A percentile compares a stretch with the other conserved stretches of the same genome.
Evolutionary conservation across 2,888 invertebrate genomes (phyloP).

Genomic region (Lycaena phlaeas): DNA sequence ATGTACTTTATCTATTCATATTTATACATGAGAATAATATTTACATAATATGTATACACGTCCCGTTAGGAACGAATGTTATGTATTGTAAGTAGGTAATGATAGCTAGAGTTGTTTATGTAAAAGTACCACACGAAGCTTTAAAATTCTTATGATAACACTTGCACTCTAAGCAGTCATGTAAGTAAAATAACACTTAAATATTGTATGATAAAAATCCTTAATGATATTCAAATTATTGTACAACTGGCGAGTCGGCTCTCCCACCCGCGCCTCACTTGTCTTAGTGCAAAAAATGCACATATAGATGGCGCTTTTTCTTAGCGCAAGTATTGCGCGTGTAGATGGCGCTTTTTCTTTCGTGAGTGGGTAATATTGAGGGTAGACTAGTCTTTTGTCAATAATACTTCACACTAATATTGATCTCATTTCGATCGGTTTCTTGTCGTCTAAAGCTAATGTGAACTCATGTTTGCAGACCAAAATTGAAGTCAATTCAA

Average conservation of each 20-base stretch:
- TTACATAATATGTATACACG: conserved; percentile 73
- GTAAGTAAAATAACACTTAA: conserved; percentile 47
- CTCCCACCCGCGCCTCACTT: no score
- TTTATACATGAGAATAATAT: conserved; percentile 70
- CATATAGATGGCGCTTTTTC: no score
- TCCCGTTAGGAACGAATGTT: conserved; percentile 73
- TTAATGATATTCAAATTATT: not conserved
- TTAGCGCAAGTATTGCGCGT: no score
- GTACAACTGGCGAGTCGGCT: not conserved
- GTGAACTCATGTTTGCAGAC: conserved; percentile 49
- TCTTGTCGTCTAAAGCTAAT: conserved; percentile 18
- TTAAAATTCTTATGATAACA: conserved; percentile 73
- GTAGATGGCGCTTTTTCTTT: no score
- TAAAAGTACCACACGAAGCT: conserved; percentile 70
- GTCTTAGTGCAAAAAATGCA: no score
- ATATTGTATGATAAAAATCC: conserved; percentile 14
- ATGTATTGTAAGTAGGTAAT: conserved; percentile 64
- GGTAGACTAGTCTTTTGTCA: no score
- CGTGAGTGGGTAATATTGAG: no score
- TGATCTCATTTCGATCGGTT: conserved; percentile 15
- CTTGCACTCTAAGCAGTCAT: conserved; percentile 66
- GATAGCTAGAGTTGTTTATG: conserved; percentile 63
- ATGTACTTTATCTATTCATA: conserved; percentile 67
- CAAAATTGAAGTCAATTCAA: conserved; percentile 66
- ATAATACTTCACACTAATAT: conserved; percentile 4